Percentiles rank a stretch among this genome's conserved stretches.
Conservation (phyloP, 2,888 invertebrate species). For the Aphidoletes aphidimyza region DNA sequence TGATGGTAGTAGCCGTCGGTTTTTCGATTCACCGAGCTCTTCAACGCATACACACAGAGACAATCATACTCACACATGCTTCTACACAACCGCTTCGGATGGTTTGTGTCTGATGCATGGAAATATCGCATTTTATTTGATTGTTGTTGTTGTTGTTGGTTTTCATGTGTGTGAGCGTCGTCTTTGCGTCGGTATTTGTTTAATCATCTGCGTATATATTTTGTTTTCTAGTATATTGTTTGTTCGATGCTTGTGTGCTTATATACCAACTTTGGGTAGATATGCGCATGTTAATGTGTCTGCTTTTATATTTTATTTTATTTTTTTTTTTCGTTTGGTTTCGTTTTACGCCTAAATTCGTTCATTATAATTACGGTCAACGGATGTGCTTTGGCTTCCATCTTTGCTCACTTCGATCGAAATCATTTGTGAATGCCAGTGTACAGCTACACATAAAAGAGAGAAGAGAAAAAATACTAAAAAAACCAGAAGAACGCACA, state of each 20-base stretch:
- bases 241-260: conserved; percentile 12
- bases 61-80: not conserved
- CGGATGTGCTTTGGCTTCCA: conserved; percentile 51
- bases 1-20: conserved; percentile 28
- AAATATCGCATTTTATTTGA: not conserved
- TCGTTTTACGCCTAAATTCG: not conserved
- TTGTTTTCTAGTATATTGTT: not conserved
- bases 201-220: not conserved
- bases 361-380: not conserved
- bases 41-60: not conserved
- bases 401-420: not conserved
- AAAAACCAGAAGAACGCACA: not conserved
- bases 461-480: too few relatives aligned
- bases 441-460: not conserved
- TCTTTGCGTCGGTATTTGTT: conserved; percentile 23
- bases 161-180: not conserved
- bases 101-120: not conserved
- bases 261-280: conserved; percentile 36
- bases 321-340: too few relatives aligned
- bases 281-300: conserved; percentile 53
- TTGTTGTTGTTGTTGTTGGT: too few relatives aligned
- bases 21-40: conserved; percentile 40
- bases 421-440: not conserved
- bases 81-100: not conserved
- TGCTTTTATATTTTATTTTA: too few relatives aligned